phyloP scores from a whole-genome alignment of 2,113 vertebrate genomes.

The Ophthalmolycus amberensis region DNA sequence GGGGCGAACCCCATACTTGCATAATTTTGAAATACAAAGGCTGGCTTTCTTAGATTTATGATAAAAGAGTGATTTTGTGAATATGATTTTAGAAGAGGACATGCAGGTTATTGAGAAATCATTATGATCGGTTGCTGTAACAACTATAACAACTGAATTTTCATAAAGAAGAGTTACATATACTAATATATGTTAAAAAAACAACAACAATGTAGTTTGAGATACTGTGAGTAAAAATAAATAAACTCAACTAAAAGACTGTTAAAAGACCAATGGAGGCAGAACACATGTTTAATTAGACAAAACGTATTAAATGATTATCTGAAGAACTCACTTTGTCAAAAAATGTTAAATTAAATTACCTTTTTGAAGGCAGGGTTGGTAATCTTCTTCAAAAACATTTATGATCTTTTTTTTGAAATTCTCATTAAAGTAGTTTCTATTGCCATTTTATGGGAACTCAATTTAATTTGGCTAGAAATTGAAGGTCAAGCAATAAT shows the following conservation, averaged over 20 bases:
- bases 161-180: background rate
- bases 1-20: background rate
- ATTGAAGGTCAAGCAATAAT: constrained; percentile 9
- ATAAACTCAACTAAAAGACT: background rate
- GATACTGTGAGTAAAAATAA: background rate
- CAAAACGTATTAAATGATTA: background rate
- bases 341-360: background rate
- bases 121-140: background rate
- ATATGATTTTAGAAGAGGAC: background rate
- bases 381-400: too few relatives aligned
- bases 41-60: too few relatives aligned
- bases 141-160: background rate
- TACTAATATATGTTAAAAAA: background rate
- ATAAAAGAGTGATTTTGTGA: background rate
- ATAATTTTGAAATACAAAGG: background rate
- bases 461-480: background rate
- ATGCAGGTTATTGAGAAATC: background rate
- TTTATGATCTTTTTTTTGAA: too few relatives aligned
- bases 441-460: constrained; percentile 24
- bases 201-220: background rate
- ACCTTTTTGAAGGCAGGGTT: background rate
- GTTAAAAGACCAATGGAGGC: background rate
- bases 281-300: background rate
- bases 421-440: background rate
- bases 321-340: background rate